Evolutionary conservation across 2,888 invertebrate species (phyloP).

Genomic region (Parascotia fuliginaria): DNA sequence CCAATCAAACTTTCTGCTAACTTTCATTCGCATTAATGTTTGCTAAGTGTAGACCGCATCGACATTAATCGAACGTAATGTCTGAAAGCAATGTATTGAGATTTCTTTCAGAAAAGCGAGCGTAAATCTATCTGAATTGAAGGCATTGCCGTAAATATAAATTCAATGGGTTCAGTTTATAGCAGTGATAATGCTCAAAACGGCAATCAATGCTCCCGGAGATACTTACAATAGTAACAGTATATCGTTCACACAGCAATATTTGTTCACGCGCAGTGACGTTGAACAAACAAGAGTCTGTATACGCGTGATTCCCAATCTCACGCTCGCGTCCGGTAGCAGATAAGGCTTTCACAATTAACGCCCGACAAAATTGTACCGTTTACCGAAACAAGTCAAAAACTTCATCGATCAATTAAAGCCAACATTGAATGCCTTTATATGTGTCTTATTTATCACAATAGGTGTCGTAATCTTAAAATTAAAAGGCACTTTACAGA

Average conservation of each 20-base stretch:
- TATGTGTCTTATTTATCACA: constrained; percentile 11
- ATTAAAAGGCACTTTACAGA: constrained; percentile 15
- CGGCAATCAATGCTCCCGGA: constrained; percentile 21
- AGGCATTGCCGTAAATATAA: constrained; percentile 9
- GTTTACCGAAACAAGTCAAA: constrained; percentile 12
- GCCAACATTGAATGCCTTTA: not conserved
- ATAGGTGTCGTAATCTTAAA: constrained; percentile 26
- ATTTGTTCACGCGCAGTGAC: constrained; percentile 59
- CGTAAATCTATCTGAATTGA: constrained; percentile 1
- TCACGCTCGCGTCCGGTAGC: constrained; percentile 44
- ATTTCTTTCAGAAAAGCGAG: not conserved
- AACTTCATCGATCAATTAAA: constrained; percentile 1
- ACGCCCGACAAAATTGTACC: constrained; percentile 43
- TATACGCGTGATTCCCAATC: constrained; percentile 49
- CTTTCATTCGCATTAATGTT: constrained; percentile 14
- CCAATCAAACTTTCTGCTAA: constrained; percentile 26
- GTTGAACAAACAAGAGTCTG: constrained; percentile 47
- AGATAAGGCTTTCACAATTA: constrained; percentile 63
- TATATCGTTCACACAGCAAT: constrained; percentile 56
- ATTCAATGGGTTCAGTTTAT: constrained; percentile 25
- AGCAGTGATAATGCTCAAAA: constrained; percentile 17
- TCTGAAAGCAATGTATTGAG: too few species aligned
- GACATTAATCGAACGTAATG: not conserved
- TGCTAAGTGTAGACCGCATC: not conserved
- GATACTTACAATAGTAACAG: constrained; percentile 54